Evolutionary conservation across 1,140 invertebrate species (phyloP).

Genomic region (Drosophila elegans): DNA sequence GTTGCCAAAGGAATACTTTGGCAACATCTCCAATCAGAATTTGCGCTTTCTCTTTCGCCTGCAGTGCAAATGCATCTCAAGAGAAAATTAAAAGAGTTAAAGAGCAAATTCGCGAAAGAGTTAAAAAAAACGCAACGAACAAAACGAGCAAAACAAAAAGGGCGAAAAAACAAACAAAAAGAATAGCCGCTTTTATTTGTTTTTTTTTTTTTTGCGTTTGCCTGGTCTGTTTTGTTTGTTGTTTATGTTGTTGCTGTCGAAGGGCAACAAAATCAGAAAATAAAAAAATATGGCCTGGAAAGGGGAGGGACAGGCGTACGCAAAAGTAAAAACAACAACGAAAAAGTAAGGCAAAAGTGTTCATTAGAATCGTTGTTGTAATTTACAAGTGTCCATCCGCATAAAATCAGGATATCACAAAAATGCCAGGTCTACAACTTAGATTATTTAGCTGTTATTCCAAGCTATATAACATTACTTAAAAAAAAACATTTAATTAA

Average conservation of each 20-base stretch:
- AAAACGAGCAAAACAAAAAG: constrained; percentile 84
- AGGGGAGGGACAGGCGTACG: background rate
- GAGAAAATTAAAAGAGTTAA: background rate
- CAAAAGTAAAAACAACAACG: constrained; percentile 41
- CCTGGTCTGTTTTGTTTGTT: constrained; percentile 34
- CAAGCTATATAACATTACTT: too few species aligned
- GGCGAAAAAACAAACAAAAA: constrained; percentile 66
- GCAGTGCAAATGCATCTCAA: constrained; percentile 32
- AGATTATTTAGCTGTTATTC: too few species aligned
- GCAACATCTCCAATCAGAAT: constrained; percentile 21
- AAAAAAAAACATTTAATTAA: too few species aligned
- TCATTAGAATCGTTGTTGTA: constrained; percentile 53
- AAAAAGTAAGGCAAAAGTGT: constrained; percentile 44
- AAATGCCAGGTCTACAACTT: background rate
- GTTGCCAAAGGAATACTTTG: constrained; percentile 62
- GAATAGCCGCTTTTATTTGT: constrained; percentile 23
- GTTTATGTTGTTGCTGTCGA: constrained; percentile 38
- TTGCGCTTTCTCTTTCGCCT: constrained; percentile 3
- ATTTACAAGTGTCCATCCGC: constrained; percentile 3
- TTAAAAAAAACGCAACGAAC: constrained; percentile 77
- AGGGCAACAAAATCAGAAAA: constrained; percentile 15
- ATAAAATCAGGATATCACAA: background rate
- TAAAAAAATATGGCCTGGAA: too few species aligned
- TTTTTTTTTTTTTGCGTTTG: constrained; percentile 15
- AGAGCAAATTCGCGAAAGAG: background rate